These are phyloP conservation scores for Dendroctonus ponderosae DNA, from an alignment of 1,140 invertebrate genomes.

Conservation along the genomic window DNA sequence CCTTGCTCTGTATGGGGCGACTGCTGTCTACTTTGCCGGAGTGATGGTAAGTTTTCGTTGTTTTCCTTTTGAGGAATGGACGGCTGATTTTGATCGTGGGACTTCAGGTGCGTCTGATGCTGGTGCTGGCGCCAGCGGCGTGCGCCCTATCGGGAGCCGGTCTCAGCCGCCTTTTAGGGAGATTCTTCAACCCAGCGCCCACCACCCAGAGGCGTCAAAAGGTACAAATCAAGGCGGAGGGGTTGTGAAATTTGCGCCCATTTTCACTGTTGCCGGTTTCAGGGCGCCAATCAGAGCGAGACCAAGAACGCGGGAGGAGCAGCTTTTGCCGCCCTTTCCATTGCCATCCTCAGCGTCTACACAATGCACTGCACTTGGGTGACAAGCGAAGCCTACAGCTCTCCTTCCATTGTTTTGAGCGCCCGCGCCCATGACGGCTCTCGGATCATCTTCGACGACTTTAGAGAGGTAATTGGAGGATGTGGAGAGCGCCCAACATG, in stretches of 20 bases:
- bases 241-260: not conserved
- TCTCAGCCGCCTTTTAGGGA: constrained; percentile 70
- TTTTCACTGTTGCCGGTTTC: not conserved
- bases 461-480: constrained; percentile 75
- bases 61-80: not conserved
- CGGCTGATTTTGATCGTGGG: constrained; percentile 48
- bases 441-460: constrained; percentile 95
- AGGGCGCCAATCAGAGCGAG: constrained; percentile 11
- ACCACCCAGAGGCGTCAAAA: constrained; percentile 24
- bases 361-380: constrained; percentile 99
- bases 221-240: constrained; percentile 4
- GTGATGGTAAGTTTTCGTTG: constrained; percentile 23
- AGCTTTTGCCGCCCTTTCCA: constrained; percentile 81
- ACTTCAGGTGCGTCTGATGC: constrained; percentile 96
- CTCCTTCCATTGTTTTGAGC: constrained; percentile 95
- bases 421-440: constrained; percentile 91
- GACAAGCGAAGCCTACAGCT: constrained; percentile 97
- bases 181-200: constrained; percentile 21
- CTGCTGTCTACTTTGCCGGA: constrained; percentile 95
- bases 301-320: constrained; percentile 52
- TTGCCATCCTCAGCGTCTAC: constrained; percentile 84
- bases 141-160: constrained; percentile 95
- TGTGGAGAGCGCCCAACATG: no score
- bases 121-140: constrained; percentile 96
- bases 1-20: constrained; percentile 94